A percentile compares a stretch with the other conserved stretches of the same genome.
These are phyloP conservation scores for Acromyrmex echinatior DNA, from an alignment of 1,140 invertebrate species.

Conservation along the genomic window DNA sequence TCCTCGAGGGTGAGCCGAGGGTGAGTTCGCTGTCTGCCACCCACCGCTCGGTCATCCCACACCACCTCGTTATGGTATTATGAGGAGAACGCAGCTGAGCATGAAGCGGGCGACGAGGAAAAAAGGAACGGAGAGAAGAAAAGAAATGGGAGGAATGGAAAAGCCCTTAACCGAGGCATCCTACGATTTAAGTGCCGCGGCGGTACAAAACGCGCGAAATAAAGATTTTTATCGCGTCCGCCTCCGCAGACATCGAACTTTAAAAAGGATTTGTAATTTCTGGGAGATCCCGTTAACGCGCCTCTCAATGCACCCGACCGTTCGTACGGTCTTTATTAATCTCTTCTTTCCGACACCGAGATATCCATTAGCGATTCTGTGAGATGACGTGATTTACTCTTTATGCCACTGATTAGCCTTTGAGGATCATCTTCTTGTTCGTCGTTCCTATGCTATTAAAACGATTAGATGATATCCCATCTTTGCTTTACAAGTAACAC, in stretches of 20 bases:
- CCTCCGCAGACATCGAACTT: constrained; percentile 66
- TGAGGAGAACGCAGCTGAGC: constrained; percentile 72
- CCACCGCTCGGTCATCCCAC: constrained; percentile 35
- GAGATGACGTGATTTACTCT: constrained; percentile 22
- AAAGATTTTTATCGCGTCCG: constrained; percentile 71
- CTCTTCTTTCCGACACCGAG: constrained; percentile 11
- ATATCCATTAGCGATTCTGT: constrained; percentile 43
- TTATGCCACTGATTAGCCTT: constrained; percentile 8
- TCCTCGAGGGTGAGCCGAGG: constrained; percentile 19
- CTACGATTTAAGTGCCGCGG: constrained; percentile 67
- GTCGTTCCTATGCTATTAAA: constrained; percentile 5
- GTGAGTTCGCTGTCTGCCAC: constrained; percentile 48
- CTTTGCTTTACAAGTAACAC: too few species aligned
- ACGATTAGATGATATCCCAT: background rate
- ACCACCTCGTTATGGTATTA: constrained; percentile 74
- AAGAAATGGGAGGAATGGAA: background rate
- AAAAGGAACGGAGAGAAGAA: constrained; percentile 6
- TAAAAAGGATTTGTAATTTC: constrained; percentile 52
- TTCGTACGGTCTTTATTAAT: constrained; percentile 28
- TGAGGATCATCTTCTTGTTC: background rate
- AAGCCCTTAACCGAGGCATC: constrained; percentile 65
- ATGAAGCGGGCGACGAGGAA: constrained; percentile 34
- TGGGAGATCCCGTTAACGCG: constrained; percentile 31
- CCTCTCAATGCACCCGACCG: background rate
- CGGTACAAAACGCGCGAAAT: constrained; percentile 63